Evolutionary conservation across 2,888 invertebrate genomes (phyloP).

Genomic region (Allophyes oxyacanthae): DNA sequence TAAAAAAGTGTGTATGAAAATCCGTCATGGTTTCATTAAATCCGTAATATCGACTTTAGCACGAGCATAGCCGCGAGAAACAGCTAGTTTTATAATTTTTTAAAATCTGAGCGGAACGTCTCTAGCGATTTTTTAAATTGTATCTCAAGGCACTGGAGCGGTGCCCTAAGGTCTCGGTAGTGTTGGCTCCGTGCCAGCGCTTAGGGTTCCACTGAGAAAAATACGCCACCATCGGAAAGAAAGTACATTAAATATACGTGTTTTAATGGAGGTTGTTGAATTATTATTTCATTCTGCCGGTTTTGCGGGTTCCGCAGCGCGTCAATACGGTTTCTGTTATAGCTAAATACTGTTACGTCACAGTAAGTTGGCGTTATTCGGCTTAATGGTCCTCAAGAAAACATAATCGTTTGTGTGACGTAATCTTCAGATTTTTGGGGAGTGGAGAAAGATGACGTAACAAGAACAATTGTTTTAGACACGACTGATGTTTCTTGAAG

Average conservation of each 20-base stretch:
- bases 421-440: slow-evolving; percentile 40
- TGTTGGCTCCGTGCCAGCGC: slow-evolving; percentile 66
- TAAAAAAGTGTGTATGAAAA: too few relatives aligned
- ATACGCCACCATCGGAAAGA: slow-evolving; percentile 63
- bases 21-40: too few relatives aligned
- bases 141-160: slow-evolving; percentile 66
- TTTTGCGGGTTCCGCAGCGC: slow-evolving; percentile 39
- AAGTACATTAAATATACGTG: slow-evolving; percentile 64
- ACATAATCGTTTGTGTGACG: slow-evolving; percentile 45
- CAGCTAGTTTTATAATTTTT: too few relatives aligned
- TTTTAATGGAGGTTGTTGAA: slow-evolving; percentile 52
- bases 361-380: slow-evolving; percentile 29
- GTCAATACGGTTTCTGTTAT: slow-evolving; percentile 37
- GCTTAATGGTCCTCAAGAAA: slow-evolving; percentile 38
- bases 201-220: slow-evolving; percentile 59
- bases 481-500: slow-evolving; percentile 16
- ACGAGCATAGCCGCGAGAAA: too few relatives aligned
- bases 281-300: slow-evolving; percentile 53
- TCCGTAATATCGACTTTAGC: too few relatives aligned
- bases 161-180: slow-evolving; percentile 63
- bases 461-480: slow-evolving; percentile 35
- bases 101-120: slow-evolving; percentile 41
- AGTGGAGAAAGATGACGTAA: slow-evolving; percentile 27
- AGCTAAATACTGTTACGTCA: slow-evolving; percentile 38
- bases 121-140: slow-evolving; percentile 47